Percentiles rank a stretch among this genome's conserved stretches.
Evolutionary conservation across 2,888 invertebrate species (phyloP).

Genomic region (Caenorhabditis doughertyi): DNA sequence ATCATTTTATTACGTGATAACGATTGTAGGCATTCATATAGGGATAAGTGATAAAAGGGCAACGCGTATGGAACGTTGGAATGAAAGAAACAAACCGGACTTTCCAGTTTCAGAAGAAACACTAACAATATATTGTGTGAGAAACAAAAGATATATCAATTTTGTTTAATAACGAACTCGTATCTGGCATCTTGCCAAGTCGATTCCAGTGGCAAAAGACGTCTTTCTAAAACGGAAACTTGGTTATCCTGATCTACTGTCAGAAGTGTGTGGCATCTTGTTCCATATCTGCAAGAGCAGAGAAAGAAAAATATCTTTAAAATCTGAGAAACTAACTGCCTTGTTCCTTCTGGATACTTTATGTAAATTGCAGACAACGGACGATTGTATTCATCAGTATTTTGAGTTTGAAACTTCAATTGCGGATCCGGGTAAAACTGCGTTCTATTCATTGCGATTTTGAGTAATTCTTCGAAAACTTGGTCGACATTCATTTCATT

Average conservation of each 20-base stretch:
- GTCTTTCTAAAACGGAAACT: slow-evolving; percentile 18
- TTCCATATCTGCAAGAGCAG: slow-evolving; percentile 65
- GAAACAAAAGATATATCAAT: slow-evolving; percentile 25
- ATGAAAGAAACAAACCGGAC: slow-evolving; percentile 42
- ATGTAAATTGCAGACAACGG: slow-evolving; percentile 69
- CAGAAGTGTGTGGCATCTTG: slow-evolving; percentile 68
- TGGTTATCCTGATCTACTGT: slow-evolving; percentile 67
- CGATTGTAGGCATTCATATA: not conserved
- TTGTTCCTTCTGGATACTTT: slow-evolving; percentile 48
- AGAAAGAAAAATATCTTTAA: not conserved
- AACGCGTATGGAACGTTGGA: slow-evolving; percentile 21
- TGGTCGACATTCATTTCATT: slow-evolving; percentile 41
- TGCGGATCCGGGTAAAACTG: slow-evolving; percentile 72
- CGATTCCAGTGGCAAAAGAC: slow-evolving; percentile 9
- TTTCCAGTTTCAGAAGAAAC: slow-evolving; percentile 42
- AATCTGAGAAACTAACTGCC: slow-evolving; percentile 9
- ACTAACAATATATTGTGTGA: slow-evolving; percentile 14
- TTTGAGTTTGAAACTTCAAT: slow-evolving; percentile 65
- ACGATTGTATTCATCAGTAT: slow-evolving; percentile 50
- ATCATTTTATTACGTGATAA: slow-evolving; percentile 46
- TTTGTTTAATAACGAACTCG: slow-evolving; percentile 26
- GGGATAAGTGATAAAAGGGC: slow-evolving; percentile 34
- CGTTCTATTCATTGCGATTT: slow-evolving; percentile 51
- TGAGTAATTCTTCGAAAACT: slow-evolving; percentile 52
- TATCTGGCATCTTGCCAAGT: slow-evolving; percentile 43